Evolutionary conservation across 2,888 invertebrate species (phyloP).

Genomic region (Lepidocyrtinus sp.): DNA sequence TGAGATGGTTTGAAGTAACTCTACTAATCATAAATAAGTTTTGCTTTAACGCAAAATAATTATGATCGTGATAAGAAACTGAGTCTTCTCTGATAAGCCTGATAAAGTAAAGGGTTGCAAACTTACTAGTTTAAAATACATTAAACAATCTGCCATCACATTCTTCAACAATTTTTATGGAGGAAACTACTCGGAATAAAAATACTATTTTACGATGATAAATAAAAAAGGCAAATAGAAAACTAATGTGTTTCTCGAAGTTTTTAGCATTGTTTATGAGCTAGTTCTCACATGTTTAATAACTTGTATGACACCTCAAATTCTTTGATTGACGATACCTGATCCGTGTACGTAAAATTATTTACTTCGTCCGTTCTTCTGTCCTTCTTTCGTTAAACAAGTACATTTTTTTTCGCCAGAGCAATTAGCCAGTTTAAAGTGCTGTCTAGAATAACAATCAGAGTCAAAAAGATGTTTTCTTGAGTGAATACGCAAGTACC

Average conservation of each 20-base stretch:
- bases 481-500: not conserved
- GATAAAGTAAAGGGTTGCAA: no score
- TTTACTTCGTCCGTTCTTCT: not conserved
- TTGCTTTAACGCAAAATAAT: not conserved
- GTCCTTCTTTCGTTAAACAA: not conserved
- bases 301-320: conserved; percentile 55
- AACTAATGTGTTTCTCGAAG: conserved; percentile 47
- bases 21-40: not conserved
- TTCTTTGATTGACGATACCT: not conserved
- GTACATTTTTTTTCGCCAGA: not conserved
- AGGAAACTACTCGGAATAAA: not conserved
- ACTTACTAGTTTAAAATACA: no score
- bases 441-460: not conserved
- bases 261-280: conserved; percentile 47
- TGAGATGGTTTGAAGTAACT: not conserved
- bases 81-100: not conserved
- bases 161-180: no score
- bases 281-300: conserved; percentile 58
- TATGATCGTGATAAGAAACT: not conserved
- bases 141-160: not conserved
- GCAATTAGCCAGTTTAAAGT: conserved; percentile 34
- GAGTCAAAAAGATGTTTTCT: not conserved
- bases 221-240: not conserved
- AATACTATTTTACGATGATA: not conserved
- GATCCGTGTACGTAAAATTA: not conserved